Percentiles rank a stretch among this genome's conserved stretches.
Conservation (phyloP, 1,140 invertebrate species). For the Neodiprion lecontei region DNA sequence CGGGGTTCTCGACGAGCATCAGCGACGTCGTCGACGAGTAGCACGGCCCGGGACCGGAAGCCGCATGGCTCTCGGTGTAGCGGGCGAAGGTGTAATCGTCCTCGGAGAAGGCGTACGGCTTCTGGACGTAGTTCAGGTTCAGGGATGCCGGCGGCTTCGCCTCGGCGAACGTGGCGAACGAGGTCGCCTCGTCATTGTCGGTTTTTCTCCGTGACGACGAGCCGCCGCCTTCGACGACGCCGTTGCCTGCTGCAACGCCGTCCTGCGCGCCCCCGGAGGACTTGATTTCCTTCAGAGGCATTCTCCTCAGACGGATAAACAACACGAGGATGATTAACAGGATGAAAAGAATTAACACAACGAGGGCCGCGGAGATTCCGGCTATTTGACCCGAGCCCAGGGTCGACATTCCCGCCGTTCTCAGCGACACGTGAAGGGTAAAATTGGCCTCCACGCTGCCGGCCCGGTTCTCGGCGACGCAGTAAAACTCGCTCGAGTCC, state of each 20-base stretch:
- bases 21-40: constrained; percentile 75
- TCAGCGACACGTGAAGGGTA: constrained; percentile 81
- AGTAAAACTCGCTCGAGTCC: constrained; percentile 89
- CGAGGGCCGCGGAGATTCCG: constrained; percentile 81
- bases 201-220: constrained; percentile 38
- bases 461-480: constrained; percentile 89
- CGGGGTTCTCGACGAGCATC: constrained; percentile 77
- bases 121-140: constrained; percentile 48
- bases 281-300: constrained; percentile 77
- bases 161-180: constrained; percentile 46
- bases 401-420: constrained; percentile 78
- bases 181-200: constrained; percentile 54
- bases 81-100: constrained; percentile 41
- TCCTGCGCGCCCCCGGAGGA: constrained; percentile 73
- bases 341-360: constrained; percentile 80
- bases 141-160: constrained; percentile 48
- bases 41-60: constrained; percentile 54
- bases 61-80: background rate
- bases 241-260: constrained; percentile 62
- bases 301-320: constrained; percentile 72
- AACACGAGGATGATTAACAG: constrained; percentile 77
- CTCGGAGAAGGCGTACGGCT: constrained; percentile 38
- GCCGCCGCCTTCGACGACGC: background rate
- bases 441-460: constrained; percentile 93
- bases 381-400: constrained; percentile 85